Percentiles rank a stretch among this genome's conserved stretches.
phyloP scores from a whole-genome alignment of 2,113 vertebrate genomes.

The Cyanocitta stelleri region DNA sequence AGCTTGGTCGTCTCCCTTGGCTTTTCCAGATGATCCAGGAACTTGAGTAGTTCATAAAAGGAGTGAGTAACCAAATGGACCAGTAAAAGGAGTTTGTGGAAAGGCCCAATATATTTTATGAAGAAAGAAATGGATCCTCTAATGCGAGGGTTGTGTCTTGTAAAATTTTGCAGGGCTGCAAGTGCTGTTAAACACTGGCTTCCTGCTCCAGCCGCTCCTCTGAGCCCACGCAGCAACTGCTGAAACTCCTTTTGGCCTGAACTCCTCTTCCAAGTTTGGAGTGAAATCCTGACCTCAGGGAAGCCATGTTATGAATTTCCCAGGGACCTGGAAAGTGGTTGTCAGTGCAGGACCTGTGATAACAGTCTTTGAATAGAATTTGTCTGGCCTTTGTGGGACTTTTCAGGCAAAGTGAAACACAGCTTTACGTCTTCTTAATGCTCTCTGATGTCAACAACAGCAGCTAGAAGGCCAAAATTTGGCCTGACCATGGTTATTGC shows the following conservation, averaged over 20 bases:
- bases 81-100: slow-evolving; percentile 46
- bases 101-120: slow-evolving; percentile 47
- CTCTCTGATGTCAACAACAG: not conserved
- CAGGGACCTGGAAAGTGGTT: not conserved
- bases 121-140: slow-evolving; percentile 53
- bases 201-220: not conserved
- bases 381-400: not conserved
- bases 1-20: not conserved
- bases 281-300: not conserved
- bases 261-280: not conserved
- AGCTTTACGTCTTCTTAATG: not conserved
- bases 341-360: not conserved
- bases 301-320: not conserved
- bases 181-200: not conserved
- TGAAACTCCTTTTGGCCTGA: not conserved
- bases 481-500: rapidly evolving
- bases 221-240: rapidly evolving
- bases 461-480: not conserved
- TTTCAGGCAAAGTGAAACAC: not conserved
- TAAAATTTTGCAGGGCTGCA: slow-evolving; percentile 48
- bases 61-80: slow-evolving; percentile 47
- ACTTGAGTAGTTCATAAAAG: slow-evolving; percentile 45
- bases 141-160: slow-evolving; percentile 37
- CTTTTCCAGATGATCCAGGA: slow-evolving; percentile 14
- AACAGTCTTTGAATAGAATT: not conserved